Conservation (phyloP, 2,113 vertebrate genomes). For the Pygoscelis antarcticus region DNA sequence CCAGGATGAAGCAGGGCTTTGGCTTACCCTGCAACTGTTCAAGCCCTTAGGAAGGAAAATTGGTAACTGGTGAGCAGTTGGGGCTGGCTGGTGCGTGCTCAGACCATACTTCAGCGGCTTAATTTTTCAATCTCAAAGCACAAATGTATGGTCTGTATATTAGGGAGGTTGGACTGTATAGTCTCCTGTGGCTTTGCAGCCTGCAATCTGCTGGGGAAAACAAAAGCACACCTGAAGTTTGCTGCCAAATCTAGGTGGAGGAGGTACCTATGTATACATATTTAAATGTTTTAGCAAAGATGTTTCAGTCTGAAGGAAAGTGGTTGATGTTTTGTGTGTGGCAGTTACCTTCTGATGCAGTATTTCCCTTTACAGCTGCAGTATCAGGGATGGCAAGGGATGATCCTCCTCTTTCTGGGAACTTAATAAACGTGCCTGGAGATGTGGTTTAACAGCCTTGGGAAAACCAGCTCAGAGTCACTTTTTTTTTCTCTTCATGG, state of each 20-base stretch:
- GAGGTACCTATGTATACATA: background rate
- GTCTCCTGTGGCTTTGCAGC: background rate
- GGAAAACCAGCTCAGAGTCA: background rate
- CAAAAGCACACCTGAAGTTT: background rate
- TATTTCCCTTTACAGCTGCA: background rate
- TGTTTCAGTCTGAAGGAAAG: background rate
- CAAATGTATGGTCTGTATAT: rapidly evolving
- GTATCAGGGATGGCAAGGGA: rapidly evolving
- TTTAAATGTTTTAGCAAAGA: background rate
- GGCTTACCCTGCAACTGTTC: background rate
- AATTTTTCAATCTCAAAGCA: background rate
- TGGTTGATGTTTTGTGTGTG: background rate
- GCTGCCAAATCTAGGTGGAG: background rate
- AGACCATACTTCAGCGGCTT: rapidly evolving
- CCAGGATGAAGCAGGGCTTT: background rate
- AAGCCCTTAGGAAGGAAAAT: background rate
- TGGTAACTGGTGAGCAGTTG: background rate
- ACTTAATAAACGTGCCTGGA: background rate
- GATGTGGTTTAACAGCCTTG: background rate
- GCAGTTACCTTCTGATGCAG: background rate
- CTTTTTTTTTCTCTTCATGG: background rate
- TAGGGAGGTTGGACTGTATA: background rate
- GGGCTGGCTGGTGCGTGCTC: background rate
- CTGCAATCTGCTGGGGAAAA: background rate
- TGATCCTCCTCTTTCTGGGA: background rate